Conservation (phyloP, 2,888 invertebrate genomes). For the Amiota communis region DNA sequence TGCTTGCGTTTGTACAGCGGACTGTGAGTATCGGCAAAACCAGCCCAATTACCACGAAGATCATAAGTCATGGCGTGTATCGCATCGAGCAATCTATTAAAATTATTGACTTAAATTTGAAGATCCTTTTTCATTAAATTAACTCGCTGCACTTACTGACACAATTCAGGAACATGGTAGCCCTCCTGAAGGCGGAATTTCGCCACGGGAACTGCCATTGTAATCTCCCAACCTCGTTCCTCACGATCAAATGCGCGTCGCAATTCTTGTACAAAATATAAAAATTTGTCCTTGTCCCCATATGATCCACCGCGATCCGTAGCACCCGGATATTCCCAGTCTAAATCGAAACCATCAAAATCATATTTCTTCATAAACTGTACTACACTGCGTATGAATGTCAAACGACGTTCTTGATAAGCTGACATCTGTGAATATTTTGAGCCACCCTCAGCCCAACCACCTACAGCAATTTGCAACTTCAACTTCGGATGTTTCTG, state of each 20-base stretch:
- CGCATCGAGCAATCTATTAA: constrained; percentile 80
- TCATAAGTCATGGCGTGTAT: constrained; percentile 92
- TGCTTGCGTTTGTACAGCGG: constrained; percentile 88
- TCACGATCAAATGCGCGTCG: constrained; percentile 84
- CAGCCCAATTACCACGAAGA: constrained; percentile 91
- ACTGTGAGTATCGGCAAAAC: constrained; percentile 91
- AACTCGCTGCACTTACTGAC: constrained; percentile 79
- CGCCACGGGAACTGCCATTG: constrained; percentile 91
- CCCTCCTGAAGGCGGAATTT: constrained; percentile 91
- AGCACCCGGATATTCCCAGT: constrained; percentile 94
- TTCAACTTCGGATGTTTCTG: constrained; percentile 82
- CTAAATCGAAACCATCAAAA: constrained; percentile 90
- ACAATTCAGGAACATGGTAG: constrained; percentile 91
- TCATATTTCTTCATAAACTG: constrained; percentile 84
- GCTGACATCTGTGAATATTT: constrained; percentile 90
- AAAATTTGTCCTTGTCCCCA: constrained; percentile 87
- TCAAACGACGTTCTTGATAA: constrained; percentile 79
- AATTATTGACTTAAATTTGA: not conserved
- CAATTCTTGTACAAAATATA: constrained; percentile 87
- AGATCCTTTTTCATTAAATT: not conserved
- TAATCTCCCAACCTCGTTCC: constrained; percentile 87
- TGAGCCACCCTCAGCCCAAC: constrained; percentile 92
- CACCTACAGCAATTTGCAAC: constrained; percentile 87
- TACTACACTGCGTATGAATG: constrained; percentile 84
- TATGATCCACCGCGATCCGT: constrained; percentile 88